phyloP scores from a whole-genome alignment of 2,888 invertebrate genomes.

The Darwinula stevensoni region DNA sequence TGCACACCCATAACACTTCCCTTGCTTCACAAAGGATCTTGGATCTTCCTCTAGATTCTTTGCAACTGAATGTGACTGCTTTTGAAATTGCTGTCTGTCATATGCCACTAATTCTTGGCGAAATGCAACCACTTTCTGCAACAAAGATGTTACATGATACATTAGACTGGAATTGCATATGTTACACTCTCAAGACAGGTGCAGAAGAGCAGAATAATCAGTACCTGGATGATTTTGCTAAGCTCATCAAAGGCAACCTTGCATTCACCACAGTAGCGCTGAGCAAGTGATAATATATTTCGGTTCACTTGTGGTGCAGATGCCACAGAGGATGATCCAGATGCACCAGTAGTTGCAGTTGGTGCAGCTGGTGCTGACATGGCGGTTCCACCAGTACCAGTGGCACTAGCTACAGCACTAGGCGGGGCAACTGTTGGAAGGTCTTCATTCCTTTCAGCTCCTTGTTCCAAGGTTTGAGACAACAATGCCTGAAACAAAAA shows the following conservation, averaged over 20 bases:
- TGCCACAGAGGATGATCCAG: conserved; percentile 23
- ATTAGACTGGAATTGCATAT: conserved; percentile 3
- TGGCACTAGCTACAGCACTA: not conserved
- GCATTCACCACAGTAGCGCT: conserved; percentile 81
- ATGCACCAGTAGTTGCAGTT: conserved; percentile 2
- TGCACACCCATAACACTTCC: conserved; percentile 26
- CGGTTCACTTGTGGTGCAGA: no score
- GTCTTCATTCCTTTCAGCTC: not conserved
- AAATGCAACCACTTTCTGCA: conserved; percentile 44
- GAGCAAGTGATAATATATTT: conserved; percentile 72
- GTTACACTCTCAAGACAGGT: no score
- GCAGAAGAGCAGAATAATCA: conserved; percentile 3
- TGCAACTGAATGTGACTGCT: not conserved
- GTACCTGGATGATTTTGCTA: conserved; percentile 26
- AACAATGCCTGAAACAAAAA: not conserved
- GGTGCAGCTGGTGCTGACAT: no score
- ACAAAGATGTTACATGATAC: not conserved
- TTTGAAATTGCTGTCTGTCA: conserved; percentile 26
- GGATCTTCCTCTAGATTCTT: not conserved
- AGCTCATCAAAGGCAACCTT: conserved; percentile 82
- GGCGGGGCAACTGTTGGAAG: not conserved
- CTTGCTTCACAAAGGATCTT: not conserved
- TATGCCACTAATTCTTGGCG: conserved; percentile 67
- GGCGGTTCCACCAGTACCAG: conserved; percentile 9
- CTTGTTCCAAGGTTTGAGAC: not conserved